phyloP scores from a whole-genome alignment of 2,888 invertebrate species.

The Eilema griseolum region DNA sequence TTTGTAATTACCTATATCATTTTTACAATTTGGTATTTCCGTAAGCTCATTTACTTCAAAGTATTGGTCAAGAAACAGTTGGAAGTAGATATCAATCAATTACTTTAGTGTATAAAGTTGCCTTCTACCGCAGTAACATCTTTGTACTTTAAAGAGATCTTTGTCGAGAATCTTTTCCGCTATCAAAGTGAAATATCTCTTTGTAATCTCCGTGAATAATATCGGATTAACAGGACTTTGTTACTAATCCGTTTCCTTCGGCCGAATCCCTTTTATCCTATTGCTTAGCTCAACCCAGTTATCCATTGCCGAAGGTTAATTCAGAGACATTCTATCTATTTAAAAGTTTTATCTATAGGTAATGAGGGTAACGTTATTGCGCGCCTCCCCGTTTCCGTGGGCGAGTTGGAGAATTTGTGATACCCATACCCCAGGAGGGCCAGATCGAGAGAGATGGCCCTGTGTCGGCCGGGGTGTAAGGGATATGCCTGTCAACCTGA shows the following conservation, averaged over 20 bases:
- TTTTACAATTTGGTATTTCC: neutral
- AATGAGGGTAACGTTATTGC: conserved; percentile 35
- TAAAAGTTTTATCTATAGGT: conserved; percentile 40
- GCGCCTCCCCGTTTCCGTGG: too few species aligned
- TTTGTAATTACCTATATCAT: neutral
- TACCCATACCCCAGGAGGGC: too few species aligned
- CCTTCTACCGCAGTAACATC: conserved; percentile 44
- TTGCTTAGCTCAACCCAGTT: conserved; percentile 52
- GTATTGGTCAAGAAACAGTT: neutral
- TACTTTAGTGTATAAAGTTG: conserved; percentile 47
- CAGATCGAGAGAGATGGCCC: too few species aligned
- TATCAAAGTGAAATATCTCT: conserved; percentile 76
- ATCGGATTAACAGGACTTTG: conserved; percentile 74
- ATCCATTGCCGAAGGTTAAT: conserved; percentile 58
- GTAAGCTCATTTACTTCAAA: neutral
- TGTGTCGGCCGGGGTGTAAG: too few species aligned
- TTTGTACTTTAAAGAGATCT: conserved; percentile 66
- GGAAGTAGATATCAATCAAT: conserved; percentile 12
- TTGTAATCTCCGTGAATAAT: conserved; percentile 77
- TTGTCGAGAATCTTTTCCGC: conserved; percentile 63
- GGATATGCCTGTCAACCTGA: too few species aligned
- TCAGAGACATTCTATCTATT: conserved; percentile 44
- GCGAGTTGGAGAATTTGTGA: too few species aligned
- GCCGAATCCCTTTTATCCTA: conserved; percentile 69
- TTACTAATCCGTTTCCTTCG: conserved; percentile 70